Conservation (phyloP, 2,888 invertebrate species). For the Eurytoma adleriae region DNA sequence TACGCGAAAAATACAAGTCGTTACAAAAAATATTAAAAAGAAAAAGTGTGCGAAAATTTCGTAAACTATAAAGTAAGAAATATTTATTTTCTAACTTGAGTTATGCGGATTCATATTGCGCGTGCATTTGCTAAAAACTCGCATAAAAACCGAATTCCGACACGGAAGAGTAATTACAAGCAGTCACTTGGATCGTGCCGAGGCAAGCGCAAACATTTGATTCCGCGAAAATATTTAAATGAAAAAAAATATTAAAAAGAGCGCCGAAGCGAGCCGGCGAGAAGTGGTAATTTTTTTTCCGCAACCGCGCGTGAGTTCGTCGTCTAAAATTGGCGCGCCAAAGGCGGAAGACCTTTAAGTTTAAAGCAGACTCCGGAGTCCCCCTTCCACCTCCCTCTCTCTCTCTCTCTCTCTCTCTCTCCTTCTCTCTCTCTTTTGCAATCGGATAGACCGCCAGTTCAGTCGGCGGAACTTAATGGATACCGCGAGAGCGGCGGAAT, state of each 20-base stretch:
- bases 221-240: conserved; percentile 53
- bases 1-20: neutral
- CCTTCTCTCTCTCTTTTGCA: no score
- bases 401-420: neutral
- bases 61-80: no score
- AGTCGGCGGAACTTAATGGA: conserved; percentile 23
- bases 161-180: conserved; percentile 21
- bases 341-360: conserved; percentile 40
- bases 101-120: neutral
- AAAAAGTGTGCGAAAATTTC: no score
- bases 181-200: conserved; percentile 23
- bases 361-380: neutral
- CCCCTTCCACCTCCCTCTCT: conserved; percentile 1
- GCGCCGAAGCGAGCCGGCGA: no score
- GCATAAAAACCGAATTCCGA: neutral
- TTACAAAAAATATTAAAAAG: neutral
- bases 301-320: neutral
- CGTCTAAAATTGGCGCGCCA: conserved; percentile 40
- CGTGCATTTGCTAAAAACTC: neutral
- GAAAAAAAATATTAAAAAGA: conserved; percentile 47
- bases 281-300: neutral
- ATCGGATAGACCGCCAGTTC: conserved; percentile 9
- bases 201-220: conserved; percentile 37
- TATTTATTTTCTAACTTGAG: no score
- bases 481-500: neutral